Base-by-base conservation (phyloP, 2,797 vertebrate genomes). In the Distichodus sexfasciatus region DNA sequence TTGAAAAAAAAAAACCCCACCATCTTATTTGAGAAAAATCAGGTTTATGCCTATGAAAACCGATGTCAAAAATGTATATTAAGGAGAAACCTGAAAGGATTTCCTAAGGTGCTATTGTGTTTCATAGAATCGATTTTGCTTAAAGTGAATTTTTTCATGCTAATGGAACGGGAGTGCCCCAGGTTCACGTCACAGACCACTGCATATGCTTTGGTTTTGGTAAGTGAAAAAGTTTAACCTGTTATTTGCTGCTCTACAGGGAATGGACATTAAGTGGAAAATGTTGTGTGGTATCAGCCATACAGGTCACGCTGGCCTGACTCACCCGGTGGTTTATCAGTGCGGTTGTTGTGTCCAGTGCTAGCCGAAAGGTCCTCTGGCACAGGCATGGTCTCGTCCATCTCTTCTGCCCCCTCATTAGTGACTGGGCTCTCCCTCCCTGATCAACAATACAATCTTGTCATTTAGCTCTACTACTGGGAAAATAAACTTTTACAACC, bases 341-440 rank as follows among this genome's bases (percentile, higher is more conserved):
- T 91, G 87, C 94, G 93, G 82, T 89, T 87, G 84, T 88, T 93
- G 83, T 95, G 94, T 81, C 92, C 85, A 55, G 94, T 91, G 81
- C 90, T 87, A 72, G 97, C 94, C 50, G 97, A 99, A 79, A 99
- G 93, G 87, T 99, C 97, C 83, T 99, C 97, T 0, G 97, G 97
- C 77, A 98, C 88, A 11, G 95, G 96, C 97, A 99, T 98, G 75
- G 96, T 92, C 69, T 99, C 97, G 47, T 99, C 97, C 6, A 86
- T 79, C 57, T 99, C 96, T 68, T 98, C 97, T 0, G 92, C 88
- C 0, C 83, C 86, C 38, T 98, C 95, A 7, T 93, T 97, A 72
- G 88, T 76, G n/a, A 90, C 86, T 67, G 96, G 94, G 75, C 94
- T 97, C 82, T 96, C 95, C 78, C 93, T 94, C 80, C 93, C 96